These are phyloP conservation scores for Diorhabda elongata DNA, from an alignment of 1,140 invertebrate genomes.

Conservation along the genomic window DNA sequence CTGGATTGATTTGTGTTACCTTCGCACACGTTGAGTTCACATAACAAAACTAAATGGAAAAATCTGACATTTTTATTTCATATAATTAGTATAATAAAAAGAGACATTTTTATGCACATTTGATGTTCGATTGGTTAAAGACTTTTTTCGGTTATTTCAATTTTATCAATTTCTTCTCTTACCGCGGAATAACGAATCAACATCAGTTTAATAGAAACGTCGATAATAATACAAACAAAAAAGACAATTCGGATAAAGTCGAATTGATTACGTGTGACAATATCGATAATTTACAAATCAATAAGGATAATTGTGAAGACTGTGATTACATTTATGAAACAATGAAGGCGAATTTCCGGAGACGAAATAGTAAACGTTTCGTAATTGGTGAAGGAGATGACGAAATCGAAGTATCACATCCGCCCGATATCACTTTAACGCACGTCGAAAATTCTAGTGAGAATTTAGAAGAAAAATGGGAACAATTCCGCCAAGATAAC, in stretches of 20 bases:
- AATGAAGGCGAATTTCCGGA: constrained; percentile 28
- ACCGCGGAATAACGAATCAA: not conserved
- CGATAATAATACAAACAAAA: not conserved
- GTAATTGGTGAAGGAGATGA: constrained; percentile 44
- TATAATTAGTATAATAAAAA: no score
- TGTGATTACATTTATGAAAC: constrained; percentile 8
- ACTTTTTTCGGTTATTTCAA: constrained; percentile 13
- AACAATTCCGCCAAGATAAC: not conserved
- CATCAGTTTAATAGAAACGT: no score
- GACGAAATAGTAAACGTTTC: constrained; percentile 44
- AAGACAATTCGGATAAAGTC: not conserved
- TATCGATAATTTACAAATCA: not conserved
- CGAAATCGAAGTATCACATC: constrained; percentile 25
- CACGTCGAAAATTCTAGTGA: not conserved
- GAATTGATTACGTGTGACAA: no score
- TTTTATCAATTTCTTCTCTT: constrained; percentile 3
- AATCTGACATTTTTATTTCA: no score
- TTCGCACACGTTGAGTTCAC: no score
- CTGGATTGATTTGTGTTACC: no score
- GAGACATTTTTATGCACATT: no score
- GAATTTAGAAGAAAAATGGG: constrained; percentile 6
- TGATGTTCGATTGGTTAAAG: not conserved
- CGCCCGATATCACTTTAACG: constrained; percentile 28
- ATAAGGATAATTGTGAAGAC: constrained; percentile 3
- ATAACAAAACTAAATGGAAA: no score